Conservation (phyloP, 2,888 invertebrate genomes). For the Aproaerema taeniolella region DNA sequence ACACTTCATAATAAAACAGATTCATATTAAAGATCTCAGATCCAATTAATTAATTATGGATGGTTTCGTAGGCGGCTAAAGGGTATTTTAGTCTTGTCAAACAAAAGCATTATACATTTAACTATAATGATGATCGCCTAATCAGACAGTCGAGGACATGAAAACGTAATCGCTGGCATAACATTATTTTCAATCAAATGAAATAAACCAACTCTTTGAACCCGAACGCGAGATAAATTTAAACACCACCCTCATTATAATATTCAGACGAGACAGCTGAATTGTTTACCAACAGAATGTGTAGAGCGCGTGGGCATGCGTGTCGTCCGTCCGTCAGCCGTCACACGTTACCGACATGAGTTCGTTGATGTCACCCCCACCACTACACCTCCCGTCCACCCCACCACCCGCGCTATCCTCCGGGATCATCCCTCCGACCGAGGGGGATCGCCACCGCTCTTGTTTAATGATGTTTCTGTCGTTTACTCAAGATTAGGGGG, state of each 20-base stretch:
- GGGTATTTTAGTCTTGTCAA: too few relatives aligned
- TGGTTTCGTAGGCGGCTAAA: too few relatives aligned
- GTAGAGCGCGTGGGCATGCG: conserved; percentile 29
- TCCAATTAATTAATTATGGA: too few relatives aligned
- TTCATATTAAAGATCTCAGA: too few relatives aligned
- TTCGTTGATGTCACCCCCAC: conserved; percentile 65
- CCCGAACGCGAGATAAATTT: too few relatives aligned
- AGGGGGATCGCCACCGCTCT: conserved; percentile 45
- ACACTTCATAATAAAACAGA: too few relatives aligned
- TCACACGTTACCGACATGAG: conserved; percentile 67
- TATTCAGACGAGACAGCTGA: conserved; percentile 36
- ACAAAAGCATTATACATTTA: too few relatives aligned
- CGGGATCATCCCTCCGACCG: conserved; percentile 45
- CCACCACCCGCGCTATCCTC: conserved; percentile 27
- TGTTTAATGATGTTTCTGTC: conserved; percentile 67
- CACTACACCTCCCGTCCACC: conserved; percentile 17
- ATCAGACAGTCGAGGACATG: too few relatives aligned
- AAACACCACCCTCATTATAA: conserved; percentile 17
- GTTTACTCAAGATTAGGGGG: conserved; percentile 56
- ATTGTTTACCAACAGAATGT: conserved; percentile 72
- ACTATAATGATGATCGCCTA: too few relatives aligned
- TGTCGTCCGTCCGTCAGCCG: conserved; percentile 48
- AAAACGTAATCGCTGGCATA: too few relatives aligned
- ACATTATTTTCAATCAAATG: too few relatives aligned
- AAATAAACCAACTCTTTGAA: too few relatives aligned